phyloP scores from a whole-genome alignment of 2,113 vertebrate genomes.

The Boleophthalmus pectinirostris region DNA sequence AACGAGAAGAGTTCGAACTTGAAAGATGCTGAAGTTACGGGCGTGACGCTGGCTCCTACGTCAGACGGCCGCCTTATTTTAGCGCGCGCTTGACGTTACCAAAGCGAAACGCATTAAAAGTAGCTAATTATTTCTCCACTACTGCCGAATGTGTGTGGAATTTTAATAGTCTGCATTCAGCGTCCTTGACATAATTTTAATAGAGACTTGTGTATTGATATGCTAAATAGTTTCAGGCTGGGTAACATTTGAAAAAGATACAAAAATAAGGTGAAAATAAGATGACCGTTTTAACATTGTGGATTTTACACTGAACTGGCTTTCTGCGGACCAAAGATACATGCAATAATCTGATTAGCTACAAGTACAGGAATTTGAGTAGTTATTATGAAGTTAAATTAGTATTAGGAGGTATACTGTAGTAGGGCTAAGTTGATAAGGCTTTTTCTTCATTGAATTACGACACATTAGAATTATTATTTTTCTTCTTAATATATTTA shows the following conservation, averaged over 20 bases:
- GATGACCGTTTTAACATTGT: too few species aligned
- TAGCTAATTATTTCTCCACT: neutral
- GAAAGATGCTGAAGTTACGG: constrained; percentile 6
- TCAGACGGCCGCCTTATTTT: neutral
- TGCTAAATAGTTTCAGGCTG: neutral
- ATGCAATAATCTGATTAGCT: neutral
- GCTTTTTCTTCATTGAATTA: too few species aligned
- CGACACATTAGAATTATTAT: too few species aligned
- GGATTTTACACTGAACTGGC: neutral
- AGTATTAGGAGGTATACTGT: too few species aligned
- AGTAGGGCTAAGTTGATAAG: too few species aligned
- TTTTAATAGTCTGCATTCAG: neutral
- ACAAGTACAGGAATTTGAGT: neutral
- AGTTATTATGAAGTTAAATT: too few species aligned
- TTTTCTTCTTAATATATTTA: too few species aligned
- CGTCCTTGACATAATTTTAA: neutral
- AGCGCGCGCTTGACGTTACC: neutral
- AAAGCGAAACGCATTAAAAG: neutral
- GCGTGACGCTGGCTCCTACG: neutral
- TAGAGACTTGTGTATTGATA: neutral
- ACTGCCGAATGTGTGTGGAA: neutral
- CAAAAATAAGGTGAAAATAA: neutral
- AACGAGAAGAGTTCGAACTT: constrained; percentile 17
- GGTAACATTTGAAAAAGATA: neutral
- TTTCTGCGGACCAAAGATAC: neutral